Conservation (phyloP, 2,888 invertebrate genomes). For the Baronia brevicornis region DNA sequence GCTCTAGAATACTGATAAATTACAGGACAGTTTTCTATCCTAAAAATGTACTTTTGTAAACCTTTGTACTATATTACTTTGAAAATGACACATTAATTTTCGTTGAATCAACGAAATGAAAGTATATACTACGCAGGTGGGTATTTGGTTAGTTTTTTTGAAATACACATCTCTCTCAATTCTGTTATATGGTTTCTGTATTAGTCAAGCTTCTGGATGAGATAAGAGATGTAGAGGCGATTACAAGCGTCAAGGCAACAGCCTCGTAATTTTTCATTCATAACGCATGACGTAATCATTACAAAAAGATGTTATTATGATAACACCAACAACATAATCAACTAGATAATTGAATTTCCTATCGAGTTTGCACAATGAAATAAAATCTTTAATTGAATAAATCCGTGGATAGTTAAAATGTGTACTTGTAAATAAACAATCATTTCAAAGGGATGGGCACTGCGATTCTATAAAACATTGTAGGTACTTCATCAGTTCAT, state of each 20-base stretch:
- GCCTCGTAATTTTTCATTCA: conserved; percentile 32
- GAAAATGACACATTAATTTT: no score
- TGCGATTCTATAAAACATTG: no score
- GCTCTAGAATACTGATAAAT: no score
- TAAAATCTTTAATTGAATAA: conserved; percentile 6
- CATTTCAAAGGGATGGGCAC: no score
- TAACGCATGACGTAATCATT: conserved; percentile 42
- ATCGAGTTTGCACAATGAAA: conserved; percentile 13
- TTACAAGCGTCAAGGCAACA: conserved; percentile 17
- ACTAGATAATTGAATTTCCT: conserved; percentile 11
- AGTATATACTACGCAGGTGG: no score
- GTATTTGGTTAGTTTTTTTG: background rate
- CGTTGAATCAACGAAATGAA: no score
- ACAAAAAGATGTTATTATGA: conserved; percentile 27
- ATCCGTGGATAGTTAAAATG: background rate
- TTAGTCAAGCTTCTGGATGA: conserved; percentile 15
- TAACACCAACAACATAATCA: conserved; percentile 10
- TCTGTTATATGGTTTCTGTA: conserved; percentile 9
- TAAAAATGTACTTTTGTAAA: no score
- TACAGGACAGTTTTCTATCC: no score
- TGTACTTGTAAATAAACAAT: no score
- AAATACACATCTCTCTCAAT: background rate
- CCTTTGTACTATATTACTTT: no score
- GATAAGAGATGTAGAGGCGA: conserved; percentile 20
- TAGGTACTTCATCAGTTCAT: no score